Evolutionary conservation across 1,140 invertebrate species (phyloP), one percentile per base, ranked within the genome.

Genomic region (Drosophila littoralis): DNA sequence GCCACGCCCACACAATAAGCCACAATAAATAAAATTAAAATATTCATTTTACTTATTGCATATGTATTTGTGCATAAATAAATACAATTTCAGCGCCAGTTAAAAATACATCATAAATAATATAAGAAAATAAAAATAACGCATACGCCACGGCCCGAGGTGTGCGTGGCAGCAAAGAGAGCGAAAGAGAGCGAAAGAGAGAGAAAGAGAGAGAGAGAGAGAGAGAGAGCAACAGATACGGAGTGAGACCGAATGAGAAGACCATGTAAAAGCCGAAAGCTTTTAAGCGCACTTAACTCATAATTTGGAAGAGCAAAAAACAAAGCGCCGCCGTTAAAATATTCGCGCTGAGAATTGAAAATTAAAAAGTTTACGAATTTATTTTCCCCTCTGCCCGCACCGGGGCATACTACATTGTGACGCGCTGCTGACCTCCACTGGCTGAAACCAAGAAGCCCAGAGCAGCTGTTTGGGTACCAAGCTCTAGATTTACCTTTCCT

Each of bases 241-340:
- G 35, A 5, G 22, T 45, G 13, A 1, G 40, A 45, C 9, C 22
- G 17, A 28, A 9, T 4, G 12, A 22, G 54, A 42, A 7, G 40
- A 42, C 12, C 57, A 35, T 58, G 51, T 81, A 71, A 86, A 88
- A 89, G 61, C 73, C 77, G 35, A 89, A 89, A 84, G 84, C 84
- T 88, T 89, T 88, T 89, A 88, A 89, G 84, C 84, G 85, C 84
- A 88, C 84, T 89, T 88, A 88, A 84, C 85, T 88, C 81, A 88
- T 89, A 80, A 89, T 88, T 65, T 88, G 68, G 48, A 59, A 45
- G 7, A 17, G 15, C 52, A 28, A 58, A 17, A 42, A 51, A 42
- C n/a, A 52, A 78, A 52, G 48, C 66, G 65, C 58, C 64, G 38
- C 46, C 9, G 15, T 43, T 45, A 28, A 80, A 68, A 35, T 69